Base-by-base conservation (phyloP, 2,888 invertebrate species). In the Cistogaster globosa region DNA sequence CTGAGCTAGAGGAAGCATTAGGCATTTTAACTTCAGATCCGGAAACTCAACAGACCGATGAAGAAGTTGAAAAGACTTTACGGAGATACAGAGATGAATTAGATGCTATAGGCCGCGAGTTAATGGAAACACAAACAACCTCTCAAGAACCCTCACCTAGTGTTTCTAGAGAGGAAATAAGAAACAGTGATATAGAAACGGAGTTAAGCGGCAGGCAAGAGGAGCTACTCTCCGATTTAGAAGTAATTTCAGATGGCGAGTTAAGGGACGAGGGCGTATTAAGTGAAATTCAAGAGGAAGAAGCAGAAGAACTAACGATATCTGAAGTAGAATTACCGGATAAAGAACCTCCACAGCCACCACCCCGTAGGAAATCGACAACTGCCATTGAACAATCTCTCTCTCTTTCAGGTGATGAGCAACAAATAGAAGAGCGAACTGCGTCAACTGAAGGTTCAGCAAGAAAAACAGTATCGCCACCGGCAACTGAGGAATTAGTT, bases 281-380 rank as follows among this genome's bases (percentile, higher is more conserved):
- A 62, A 87, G 89, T 18, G 89, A 88, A 83, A 86, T 87, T 26
- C 76, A 68, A 67, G 84, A 83, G 22, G 88, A 88, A 79, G 88
- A 88, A 65, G 74, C 88, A 6, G 89, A 90, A 55, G 88, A 89
- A 36, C 79, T 89, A 62, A 89, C 89, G 83, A 86, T 77, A 62
- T 75, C 82, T 1, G 85, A 84, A 7, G 79, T 72, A 20, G 78
- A 84, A 16, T 78, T 60, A 8, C 75, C 67, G 12, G 55, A 74
- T 20, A 86, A 86, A 2, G 88, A 86, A 36, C 79, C 87, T 6
- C 91, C 91, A 9, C 76, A 89, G 60, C 89, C 92, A 18, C 91
- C 91, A 51, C 91, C 92, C 53, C 90, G 91, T n/a, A 89, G 91
- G 57, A 90, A 89, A 18, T 91, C 91, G 45, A 90, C 91, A 60